phyloP scores from a whole-genome alignment of 2,888 invertebrate species.

The Eledone cirrhosa region DNA sequence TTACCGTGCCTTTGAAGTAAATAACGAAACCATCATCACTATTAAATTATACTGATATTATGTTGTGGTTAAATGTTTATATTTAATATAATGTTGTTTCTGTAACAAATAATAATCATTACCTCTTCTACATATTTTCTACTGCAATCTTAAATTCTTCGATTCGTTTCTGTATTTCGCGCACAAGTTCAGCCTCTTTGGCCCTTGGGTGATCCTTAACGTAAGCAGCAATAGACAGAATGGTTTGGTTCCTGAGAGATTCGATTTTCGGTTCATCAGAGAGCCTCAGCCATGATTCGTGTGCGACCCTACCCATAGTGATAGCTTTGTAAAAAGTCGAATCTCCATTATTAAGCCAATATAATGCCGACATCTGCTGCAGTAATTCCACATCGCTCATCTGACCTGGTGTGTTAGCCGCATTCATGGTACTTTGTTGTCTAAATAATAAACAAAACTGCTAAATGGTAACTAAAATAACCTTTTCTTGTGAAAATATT shows the following conservation, averaged over 20 bases:
- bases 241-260: conserved; percentile 51
- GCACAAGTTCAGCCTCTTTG: conserved; percentile 50
- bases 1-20: too few relatives aligned
- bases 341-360: conserved; percentile 46
- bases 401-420: neutral
- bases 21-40: too few relatives aligned
- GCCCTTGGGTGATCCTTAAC: conserved; percentile 58
- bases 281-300: conserved; percentile 40
- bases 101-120: too few relatives aligned
- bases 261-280: conserved; percentile 54
- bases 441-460: too few relatives aligned
- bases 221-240: conserved; percentile 51
- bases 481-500: too few relatives aligned
- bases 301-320: conserved; percentile 43
- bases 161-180: conserved; percentile 53
- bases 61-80: too few relatives aligned
- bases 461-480: too few relatives aligned
- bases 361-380: conserved; percentile 45
- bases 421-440: too few relatives aligned
- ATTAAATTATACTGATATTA: too few relatives aligned
- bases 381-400: conserved; percentile 43
- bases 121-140: conserved; percentile 32
- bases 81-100: too few relatives aligned
- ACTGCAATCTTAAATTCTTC: conserved; percentile 49
- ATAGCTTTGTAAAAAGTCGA: conserved; percentile 43